Conservation (phyloP, 2,113 vertebrate genomes). For the Sterrhoptilus dennistouni region DNA sequence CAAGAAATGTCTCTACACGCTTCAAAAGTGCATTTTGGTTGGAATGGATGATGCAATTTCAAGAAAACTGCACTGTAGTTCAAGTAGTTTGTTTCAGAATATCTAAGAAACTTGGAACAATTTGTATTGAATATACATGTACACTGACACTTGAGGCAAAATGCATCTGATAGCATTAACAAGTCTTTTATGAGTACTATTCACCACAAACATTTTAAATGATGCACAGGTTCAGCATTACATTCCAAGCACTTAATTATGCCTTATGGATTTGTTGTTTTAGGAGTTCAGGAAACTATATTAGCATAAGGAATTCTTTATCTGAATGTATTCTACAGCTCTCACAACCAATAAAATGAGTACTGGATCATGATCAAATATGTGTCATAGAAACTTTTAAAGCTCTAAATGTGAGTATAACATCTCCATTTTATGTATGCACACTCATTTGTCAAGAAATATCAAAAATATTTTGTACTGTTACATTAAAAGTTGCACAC, state of each 20-base stretch:
- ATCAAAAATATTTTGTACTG: not conserved
- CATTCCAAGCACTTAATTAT: not conserved
- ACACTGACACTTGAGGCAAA: not conserved
- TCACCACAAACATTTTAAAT: not conserved
- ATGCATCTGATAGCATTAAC: not conserved
- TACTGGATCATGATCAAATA: not conserved
- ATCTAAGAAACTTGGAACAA: not conserved
- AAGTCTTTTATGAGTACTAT: not conserved
- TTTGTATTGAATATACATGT: not conserved
- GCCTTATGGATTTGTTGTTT: not conserved
- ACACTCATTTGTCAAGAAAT: not conserved
- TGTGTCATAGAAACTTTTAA: not conserved
- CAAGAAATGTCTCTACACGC: not conserved
- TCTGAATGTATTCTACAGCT: not conserved
- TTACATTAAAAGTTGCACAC: not conserved
- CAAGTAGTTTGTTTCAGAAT: not conserved
- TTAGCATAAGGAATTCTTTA: not conserved
- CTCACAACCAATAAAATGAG: not conserved
- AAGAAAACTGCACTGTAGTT: not conserved
- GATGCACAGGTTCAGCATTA: not conserved
- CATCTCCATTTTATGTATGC: not conserved
- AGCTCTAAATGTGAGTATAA: not conserved
- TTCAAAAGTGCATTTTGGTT: not conserved
- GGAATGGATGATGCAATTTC: not conserved
- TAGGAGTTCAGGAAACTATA: not conserved